phyloP scores from a whole-genome alignment of 2,113 vertebrate genomes.

The Furnarius figulus region DNA sequence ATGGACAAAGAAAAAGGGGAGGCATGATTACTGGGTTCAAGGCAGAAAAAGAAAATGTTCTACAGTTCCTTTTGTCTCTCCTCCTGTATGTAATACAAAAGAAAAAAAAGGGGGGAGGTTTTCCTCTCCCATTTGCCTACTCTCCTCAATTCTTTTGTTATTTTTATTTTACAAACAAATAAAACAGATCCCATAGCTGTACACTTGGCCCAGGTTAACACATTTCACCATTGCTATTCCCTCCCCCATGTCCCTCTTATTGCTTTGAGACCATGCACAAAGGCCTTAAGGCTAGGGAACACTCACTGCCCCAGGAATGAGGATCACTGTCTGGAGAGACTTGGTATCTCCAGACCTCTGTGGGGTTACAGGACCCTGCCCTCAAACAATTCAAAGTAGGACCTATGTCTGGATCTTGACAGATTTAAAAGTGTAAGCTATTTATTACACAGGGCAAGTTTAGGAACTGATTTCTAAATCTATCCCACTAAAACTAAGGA shows the following conservation, averaged over 20 bases:
- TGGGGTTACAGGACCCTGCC: neutral
- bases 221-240: neutral
- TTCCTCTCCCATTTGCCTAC: neutral
- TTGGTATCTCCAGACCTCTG: neutral
- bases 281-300: neutral
- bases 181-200: neutral
- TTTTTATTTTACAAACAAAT: neutral
- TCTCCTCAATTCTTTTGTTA: neutral
- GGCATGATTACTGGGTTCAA: neutral
- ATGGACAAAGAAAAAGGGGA: neutral
- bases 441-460: neutral
- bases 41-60: neutral
- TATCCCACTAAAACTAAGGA: neutral
- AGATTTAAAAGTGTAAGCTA: neutral
- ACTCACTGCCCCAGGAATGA: neutral
- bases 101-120: neutral
- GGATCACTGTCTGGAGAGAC: neutral
- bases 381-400: neutral
- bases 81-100: neutral
- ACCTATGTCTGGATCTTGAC: neutral
- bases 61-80: neutral
- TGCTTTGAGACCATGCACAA: neutral
- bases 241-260: neutral
- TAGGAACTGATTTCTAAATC: neutral
- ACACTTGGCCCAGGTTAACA: neutral